phyloP scores from a whole-genome alignment of 2,113 vertebrate genomes.

The Vombatus ursinus region DNA sequence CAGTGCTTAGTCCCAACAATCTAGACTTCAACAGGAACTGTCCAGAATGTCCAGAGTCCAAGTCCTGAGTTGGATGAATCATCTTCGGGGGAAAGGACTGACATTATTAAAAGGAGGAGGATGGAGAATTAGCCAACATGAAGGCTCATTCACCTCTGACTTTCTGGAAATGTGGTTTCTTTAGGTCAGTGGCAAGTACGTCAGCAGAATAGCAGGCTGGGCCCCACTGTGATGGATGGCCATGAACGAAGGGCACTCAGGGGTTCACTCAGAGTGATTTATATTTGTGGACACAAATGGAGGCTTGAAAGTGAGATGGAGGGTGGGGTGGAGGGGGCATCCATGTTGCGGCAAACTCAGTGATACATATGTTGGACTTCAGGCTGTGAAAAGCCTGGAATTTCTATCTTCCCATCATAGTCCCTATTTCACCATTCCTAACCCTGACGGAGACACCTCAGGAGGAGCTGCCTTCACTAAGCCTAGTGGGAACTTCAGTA shows the following conservation, averaged over 20 bases:
- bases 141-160: slow-evolving; percentile 52
- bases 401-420: not conserved
- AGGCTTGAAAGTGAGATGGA: slow-evolving; percentile 56
- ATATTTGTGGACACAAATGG: slow-evolving; percentile 63
- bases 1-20: not conserved
- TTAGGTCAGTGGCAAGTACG: slow-evolving; percentile 17
- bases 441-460: slow-evolving; percentile 22
- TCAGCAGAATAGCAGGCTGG: slow-evolving; percentile 46
- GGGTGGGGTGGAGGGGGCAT: not conserved
- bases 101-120: slow-evolving; percentile 25
- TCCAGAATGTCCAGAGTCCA: not conserved
- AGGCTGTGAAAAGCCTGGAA: not conserved
- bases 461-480: not conserved
- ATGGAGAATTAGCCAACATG: slow-evolving; percentile 8
- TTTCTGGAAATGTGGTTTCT: slow-evolving; percentile 43
- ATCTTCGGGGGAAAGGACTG: slow-evolving; percentile 33
- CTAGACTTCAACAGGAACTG: not conserved
- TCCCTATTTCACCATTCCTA: not conserved
- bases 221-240: slow-evolving; percentile 56
- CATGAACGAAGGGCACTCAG: slow-evolving; percentile 43
- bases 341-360: not conserved
- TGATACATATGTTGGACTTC: not conserved
- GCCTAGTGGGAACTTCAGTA: not conserved
- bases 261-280: slow-evolving; percentile 56
- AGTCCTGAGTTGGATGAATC: not conserved